Conservation (phyloP, 92 coral and sea anemone genomes). For the Epizoanthus fatuus region DNA sequence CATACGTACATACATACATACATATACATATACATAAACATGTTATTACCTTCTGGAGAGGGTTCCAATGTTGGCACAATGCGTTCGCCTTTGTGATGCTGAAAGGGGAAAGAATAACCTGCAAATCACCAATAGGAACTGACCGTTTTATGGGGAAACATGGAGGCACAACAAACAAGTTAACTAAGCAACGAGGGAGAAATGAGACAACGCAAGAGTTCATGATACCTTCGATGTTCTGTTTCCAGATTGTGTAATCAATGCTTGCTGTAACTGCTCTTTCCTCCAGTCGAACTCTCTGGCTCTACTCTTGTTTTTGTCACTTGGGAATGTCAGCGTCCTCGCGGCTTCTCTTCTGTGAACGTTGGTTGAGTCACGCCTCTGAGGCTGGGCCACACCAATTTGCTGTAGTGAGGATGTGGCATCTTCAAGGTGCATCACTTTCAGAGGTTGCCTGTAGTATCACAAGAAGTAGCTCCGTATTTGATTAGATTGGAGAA, state of each 20-base stretch:
- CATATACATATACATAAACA: background rate
- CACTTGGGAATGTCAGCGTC: background rate
- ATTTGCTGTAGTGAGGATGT: constrained; percentile 43
- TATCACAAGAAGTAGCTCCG: too few species aligned
- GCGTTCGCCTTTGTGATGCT: constrained; percentile 49
- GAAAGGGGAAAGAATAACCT: background rate
- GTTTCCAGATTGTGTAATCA: background rate
- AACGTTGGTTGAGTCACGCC: constrained; percentile 31
- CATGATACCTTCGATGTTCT: background rate
- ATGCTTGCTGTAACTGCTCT: constrained; percentile 3
- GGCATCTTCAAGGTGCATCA: constrained; percentile 53
- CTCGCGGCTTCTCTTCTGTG: background rate
- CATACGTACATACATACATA: background rate
- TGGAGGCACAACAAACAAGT: too few species aligned
- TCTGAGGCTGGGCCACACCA: constrained; percentile 89
- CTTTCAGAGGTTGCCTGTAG: constrained; percentile 64
- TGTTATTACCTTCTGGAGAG: constrained; percentile 61
- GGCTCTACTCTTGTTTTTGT: background rate
- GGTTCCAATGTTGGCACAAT: constrained; percentile 65
- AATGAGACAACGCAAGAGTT: too few species aligned
- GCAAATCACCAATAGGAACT: background rate
- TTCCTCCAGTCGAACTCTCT: background rate
- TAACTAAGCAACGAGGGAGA: too few species aligned
- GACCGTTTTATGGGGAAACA: background rate
- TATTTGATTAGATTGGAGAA: too few species aligned